These are phyloP conservation scores for Meteorus cinctellus DNA, from an alignment of 2,888 invertebrate species.

Conservation along the genomic window DNA sequence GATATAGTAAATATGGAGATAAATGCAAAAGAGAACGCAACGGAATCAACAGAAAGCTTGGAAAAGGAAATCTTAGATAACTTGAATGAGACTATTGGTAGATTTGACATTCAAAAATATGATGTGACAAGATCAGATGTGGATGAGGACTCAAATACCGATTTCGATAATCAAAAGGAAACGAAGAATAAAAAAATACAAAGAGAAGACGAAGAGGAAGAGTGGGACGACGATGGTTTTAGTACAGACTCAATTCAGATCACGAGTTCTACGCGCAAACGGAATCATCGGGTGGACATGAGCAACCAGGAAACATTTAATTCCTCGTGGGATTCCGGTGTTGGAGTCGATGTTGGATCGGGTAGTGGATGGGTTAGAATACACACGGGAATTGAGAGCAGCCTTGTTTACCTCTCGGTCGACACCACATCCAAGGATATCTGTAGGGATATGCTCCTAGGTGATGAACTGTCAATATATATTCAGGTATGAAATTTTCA, in stretches of 20 bases:
- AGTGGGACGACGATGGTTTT: conserved; percentile 56
- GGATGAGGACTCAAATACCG: conserved; percentile 23
- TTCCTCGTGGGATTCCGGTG: conserved; percentile 72
- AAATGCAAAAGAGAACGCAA: conserved; percentile 33
- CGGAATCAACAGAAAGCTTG: conserved; percentile 39
- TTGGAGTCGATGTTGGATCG: conserved; percentile 75
- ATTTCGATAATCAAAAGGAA: conserved; percentile 36
- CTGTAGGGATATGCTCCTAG: conserved; percentile 75
- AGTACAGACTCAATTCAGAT: conserved; percentile 65
- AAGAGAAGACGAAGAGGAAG: not conserved
- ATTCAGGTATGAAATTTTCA: conserved; percentile 63
- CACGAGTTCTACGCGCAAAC: conserved; percentile 53
- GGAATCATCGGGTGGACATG: conserved; percentile 48
- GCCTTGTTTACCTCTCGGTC: conserved; percentile 77
- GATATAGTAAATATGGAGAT: conserved; percentile 15
- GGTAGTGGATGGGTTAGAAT: conserved; percentile 79
- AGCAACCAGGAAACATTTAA: conserved; percentile 62
- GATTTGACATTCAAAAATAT: conserved; percentile 62
- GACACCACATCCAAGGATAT: conserved; percentile 76
- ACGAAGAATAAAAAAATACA: not conserved
- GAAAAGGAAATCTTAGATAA: conserved; percentile 61
- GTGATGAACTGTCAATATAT: conserved; percentile 68
- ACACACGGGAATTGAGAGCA: conserved; percentile 77
- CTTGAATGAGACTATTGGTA: conserved; percentile 67
- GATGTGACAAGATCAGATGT: conserved; percentile 40